A percentile compares a stretch with the other conserved stretches of the same genome.
Evolutionary conservation across 2,888 invertebrate species (phyloP).

Genomic region (Hydrotaea cyrtoneurina): DNA sequence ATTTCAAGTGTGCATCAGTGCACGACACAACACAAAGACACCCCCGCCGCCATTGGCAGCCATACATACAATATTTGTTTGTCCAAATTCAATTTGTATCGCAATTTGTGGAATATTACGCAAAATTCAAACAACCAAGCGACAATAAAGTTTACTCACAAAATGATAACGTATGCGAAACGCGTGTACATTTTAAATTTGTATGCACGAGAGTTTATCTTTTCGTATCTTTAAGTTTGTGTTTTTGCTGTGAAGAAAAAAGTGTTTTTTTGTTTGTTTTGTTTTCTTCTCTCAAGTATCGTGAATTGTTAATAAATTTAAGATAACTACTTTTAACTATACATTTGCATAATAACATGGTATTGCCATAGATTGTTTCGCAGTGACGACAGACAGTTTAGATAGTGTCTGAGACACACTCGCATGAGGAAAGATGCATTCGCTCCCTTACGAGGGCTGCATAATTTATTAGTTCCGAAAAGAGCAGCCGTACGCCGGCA

Average conservation of each 20-base stretch:
- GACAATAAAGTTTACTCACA: neutral
- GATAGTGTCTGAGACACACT: neutral
- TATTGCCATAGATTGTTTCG: constrained; percentile 30
- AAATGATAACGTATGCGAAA: constrained; percentile 55
- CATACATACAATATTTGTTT: neutral
- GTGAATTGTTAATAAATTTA: constrained; percentile 42
- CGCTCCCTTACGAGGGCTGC: neutral
- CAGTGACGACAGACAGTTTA: constrained; percentile 38
- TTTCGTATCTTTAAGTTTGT: constrained; percentile 33
- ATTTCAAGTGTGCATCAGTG: neutral
- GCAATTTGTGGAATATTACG: neutral
- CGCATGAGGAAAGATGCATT: constrained; percentile 25
- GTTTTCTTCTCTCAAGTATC: neutral
- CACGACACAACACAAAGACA: neutral
- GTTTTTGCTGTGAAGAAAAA: neutral
- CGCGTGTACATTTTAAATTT: constrained; percentile 57
- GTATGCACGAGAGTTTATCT: constrained; percentile 56
- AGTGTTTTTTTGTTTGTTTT: neutral
- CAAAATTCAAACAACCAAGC: constrained; percentile 12
- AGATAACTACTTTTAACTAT: constrained; percentile 31
- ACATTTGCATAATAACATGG: constrained; percentile 41
- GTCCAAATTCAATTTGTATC: constrained; percentile 4
- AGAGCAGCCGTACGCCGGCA: neutral
- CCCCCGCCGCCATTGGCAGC: neutral
- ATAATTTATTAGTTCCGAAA: constrained; percentile 27